Evolutionary conservation across 1,140 invertebrate genomes (phyloP), one percentile per base, ranked within the genome.

Genomic region (Araneus ventricosus): DNA sequence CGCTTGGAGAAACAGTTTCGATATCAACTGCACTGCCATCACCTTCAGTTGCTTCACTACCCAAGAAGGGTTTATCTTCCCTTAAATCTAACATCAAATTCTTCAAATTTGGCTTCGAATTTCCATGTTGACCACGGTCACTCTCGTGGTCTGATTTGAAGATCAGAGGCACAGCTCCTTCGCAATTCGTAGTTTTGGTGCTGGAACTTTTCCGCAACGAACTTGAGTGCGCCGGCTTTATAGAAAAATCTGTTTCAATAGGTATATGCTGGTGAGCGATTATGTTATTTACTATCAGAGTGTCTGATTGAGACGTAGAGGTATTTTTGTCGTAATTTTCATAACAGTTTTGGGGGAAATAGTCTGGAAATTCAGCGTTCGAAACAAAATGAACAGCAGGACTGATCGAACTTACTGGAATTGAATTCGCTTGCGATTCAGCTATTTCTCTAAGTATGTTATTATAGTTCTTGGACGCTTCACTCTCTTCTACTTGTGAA

Each of bases 241-340:
- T 61, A 3, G 86, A 70, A 27, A 93, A 80, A 57, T 30, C 63
- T 45, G 63, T 93, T 80, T 37, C 86, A 10, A 85, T 85, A 0
- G 91, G 91, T 27, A 63, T 88, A 79, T 93, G 91, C 34, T 93
- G 91, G 20, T 93, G 91, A 20, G 91, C 91, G 59, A 87, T 67
- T n/a, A 87, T 85, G 34, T 93, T 93, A 24, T 93, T 93, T 1
- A 93, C 37, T 10, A 93, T 87, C 22, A 86, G 6, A n/a, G 82
- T 41, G 22, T n/a, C 20, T 10, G 41, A 20, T 6, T 84, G 57
- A n/a, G 52, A 22, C 34, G 30, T 22, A 0, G 45, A 61, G 3
- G 85, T 8, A 27, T 34, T 24, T 37, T 61, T 87, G 20, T 59
- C 85, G 22, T 5, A 27, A 3, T 75, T 34, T 30, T 45, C 39